phyloP scores from a whole-genome alignment of 2,797 vertebrate genomes.

The Leucoraja ocellata region DNA sequence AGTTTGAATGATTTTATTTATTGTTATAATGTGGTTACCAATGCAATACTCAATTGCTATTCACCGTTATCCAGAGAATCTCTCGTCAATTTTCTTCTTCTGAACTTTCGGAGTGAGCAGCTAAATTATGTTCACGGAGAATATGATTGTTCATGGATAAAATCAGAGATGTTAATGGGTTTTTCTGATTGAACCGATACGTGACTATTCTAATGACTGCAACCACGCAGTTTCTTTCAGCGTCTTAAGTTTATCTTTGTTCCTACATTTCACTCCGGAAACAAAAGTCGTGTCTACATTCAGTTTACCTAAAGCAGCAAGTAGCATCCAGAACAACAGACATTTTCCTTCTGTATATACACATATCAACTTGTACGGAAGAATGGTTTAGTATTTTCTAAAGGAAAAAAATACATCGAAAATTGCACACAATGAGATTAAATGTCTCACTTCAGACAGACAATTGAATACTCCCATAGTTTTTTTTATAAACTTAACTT shows the following conservation, averaged over 20 bases:
- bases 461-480: not conserved
- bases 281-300: constrained; percentile 13
- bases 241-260: not conserved
- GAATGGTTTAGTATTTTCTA: not conserved
- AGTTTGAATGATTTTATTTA: constrained; percentile 16
- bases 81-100: not conserved
- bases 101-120: not conserved
- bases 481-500: too few relatives aligned
- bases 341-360: not conserved
- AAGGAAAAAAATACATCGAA: not conserved
- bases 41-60: constrained; percentile 7
- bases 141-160: not conserved
- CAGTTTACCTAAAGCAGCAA: constrained; percentile 32
- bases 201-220: not conserved
- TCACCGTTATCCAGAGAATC: constrained; percentile 19
- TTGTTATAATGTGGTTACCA: constrained; percentile 12
- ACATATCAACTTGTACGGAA: not conserved
- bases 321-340: not conserved
- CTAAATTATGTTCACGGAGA: not conserved
- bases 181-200: not conserved
- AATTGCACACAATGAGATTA: not conserved
- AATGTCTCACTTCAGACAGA: not conserved
- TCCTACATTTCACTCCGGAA: not conserved
- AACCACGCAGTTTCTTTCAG: not conserved
- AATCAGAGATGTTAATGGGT: not conserved